Conservation (phyloP, 2,113 vertebrate species). For the Ageneiosus marmoratus region DNA sequence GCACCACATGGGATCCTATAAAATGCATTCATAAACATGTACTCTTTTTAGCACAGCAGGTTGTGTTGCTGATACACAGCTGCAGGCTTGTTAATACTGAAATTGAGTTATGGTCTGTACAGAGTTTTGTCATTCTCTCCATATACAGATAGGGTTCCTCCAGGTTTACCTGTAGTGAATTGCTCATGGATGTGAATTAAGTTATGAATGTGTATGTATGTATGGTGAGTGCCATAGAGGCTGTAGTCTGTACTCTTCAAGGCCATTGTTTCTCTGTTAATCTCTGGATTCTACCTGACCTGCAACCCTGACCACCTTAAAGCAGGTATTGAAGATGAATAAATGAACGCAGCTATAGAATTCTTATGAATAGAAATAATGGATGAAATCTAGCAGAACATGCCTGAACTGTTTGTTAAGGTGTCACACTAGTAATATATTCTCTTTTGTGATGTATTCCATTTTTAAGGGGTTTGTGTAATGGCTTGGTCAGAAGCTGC, state of each 20-base stretch:
- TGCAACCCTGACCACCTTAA: background rate
- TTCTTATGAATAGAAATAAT: background rate
- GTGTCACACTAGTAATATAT: background rate
- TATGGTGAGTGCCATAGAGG: background rate
- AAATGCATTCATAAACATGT: conserved; percentile 7
- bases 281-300: background rate
- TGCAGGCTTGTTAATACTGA: background rate
- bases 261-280: no score
- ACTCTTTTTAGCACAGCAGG: background rate
- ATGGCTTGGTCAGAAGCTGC: background rate
- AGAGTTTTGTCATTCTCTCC: background rate
- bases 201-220: background rate
- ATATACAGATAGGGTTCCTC: background rate
- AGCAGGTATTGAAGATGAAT: background rate
- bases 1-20: background rate
- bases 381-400: background rate
- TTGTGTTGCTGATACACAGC: background rate
- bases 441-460: background rate
- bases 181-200: background rate
- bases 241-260: background rate
- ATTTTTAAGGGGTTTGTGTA: background rate
- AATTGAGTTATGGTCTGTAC: conserved; percentile 2
- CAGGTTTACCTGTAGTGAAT: background rate
- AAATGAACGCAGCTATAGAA: background rate
- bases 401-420: background rate